Evolutionary conservation across 2,888 invertebrate genomes (phyloP), one percentile per base, ranked within the genome.

Genomic region (Platynereis dumerilii): DNA sequence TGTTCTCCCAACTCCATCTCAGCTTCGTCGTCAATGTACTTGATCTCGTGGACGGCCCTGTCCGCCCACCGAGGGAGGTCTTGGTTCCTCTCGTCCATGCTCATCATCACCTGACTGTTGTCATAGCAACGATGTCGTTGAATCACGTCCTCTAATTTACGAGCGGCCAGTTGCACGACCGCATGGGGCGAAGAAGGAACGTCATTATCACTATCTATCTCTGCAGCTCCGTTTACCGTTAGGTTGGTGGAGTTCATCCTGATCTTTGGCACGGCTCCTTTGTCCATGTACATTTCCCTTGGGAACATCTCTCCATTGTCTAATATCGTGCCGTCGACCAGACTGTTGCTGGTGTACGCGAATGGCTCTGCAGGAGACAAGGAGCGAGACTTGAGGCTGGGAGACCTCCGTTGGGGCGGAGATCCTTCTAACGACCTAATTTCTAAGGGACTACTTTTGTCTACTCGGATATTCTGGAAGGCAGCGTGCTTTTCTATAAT

Each of bases 11-110:
- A 20, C 2, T 61, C 61, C 48, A 48, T 48, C 20, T 71, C 71
- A 12, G 22, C 29, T 27, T 72, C 72, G 29, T 92, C 92, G 73
- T 92, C 92, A 64, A 91, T 92, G 76, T 88, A 84, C 66, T 81
- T 81, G 57, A 85, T 76, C n/a, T 82, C 81, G 57, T 77, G 75
- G 55, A 77, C 74, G 12, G 80, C 82, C 27, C 79, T 80, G 67
- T 81, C 82, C 1, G 82, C 81, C 84, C 82, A 83, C 22, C 83
- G 73, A 15, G 60, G 75, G n/a, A 22, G 48, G 20, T 22, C 48
- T n/a, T 48, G 48, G 7, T n/a, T 7, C 20, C 48, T 20, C 20
- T 22, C 48, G 22, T 48, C 48, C 48, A 20, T 5, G 22, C 48
- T 48, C 48, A 48, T 22, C 22, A 22, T n/a, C 22, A 48, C 5